Evolutionary conservation across 2,113 vertebrate species (phyloP).

Genomic region (Grus americana): DNA sequence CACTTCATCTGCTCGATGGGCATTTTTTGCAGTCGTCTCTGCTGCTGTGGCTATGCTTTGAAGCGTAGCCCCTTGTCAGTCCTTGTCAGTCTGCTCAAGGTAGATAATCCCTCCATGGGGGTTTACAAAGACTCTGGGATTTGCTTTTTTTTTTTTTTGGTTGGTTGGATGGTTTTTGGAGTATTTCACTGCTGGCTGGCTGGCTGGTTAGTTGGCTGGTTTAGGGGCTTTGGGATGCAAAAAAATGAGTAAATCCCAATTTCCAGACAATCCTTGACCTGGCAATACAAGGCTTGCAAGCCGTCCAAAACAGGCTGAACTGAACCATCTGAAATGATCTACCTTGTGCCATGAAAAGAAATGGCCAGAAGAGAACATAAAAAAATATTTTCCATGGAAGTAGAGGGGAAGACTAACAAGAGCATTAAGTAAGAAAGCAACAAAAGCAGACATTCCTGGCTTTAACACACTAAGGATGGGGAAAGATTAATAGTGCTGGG

Average conservation of each 20-base stretch:
- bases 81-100: neutral
- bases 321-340: neutral
- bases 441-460: neutral
- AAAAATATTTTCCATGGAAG: neutral
- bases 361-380: neutral
- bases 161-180: neutral
- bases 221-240: neutral
- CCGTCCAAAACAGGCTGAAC: neutral
- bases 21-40: rapidly evolving
- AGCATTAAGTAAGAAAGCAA: neutral
- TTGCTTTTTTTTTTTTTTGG: neutral
- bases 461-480: neutral
- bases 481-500: neutral
- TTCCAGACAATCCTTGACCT: neutral
- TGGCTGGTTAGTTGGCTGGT: neutral
- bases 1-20: rapidly evolving
- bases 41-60: neutral
- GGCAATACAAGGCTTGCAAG: neutral
- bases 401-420: neutral
- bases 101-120: neutral
- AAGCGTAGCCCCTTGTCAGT: rapidly evolving
- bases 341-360: neutral
- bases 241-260: neutral
- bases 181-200: neutral
- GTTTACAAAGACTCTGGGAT: neutral